These are phyloP conservation scores for Pygoscelis antarcticus DNA, from an alignment of 2,113 vertebrate genomes.

Conservation along the genomic window DNA sequence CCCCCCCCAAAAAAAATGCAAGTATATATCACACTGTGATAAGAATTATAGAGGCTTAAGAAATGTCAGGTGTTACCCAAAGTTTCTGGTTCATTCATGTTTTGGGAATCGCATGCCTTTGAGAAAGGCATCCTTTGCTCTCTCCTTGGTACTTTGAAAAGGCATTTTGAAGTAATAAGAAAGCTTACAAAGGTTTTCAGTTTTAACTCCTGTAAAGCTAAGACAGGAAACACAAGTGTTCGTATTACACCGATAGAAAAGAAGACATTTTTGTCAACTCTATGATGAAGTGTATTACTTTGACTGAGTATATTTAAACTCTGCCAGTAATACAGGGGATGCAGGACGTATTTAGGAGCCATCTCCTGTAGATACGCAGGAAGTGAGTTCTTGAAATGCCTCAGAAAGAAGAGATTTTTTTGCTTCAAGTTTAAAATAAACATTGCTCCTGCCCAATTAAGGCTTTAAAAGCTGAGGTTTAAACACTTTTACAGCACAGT, in stretches of 20 bases:
- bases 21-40: neutral
- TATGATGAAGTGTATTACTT: neutral
- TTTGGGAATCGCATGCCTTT: neutral
- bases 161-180: neutral
- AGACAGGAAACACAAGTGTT: neutral
- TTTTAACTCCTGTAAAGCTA: neutral
- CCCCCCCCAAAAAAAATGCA: neutral
- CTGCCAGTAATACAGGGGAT: neutral
- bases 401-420: slow-evolving; percentile 14
- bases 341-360: slow-evolving; percentile 19
- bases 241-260: neutral
- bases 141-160: neutral
- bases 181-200: neutral
- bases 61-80: neutral
- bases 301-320: neutral
- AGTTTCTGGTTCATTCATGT: neutral
- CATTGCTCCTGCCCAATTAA: slow-evolving; percentile 1
- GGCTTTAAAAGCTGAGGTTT: slow-evolving; percentile 8
- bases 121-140: neutral
- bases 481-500: neutral
- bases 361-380: slow-evolving; percentile 35
- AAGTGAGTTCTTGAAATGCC: slow-evolving; percentile 52
- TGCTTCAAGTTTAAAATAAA: slow-evolving; percentile 38
- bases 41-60: neutral
- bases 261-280: neutral